Conservation (phyloP, 1,140 invertebrate genomes). For the Rhopalosiphum padi region DNA sequence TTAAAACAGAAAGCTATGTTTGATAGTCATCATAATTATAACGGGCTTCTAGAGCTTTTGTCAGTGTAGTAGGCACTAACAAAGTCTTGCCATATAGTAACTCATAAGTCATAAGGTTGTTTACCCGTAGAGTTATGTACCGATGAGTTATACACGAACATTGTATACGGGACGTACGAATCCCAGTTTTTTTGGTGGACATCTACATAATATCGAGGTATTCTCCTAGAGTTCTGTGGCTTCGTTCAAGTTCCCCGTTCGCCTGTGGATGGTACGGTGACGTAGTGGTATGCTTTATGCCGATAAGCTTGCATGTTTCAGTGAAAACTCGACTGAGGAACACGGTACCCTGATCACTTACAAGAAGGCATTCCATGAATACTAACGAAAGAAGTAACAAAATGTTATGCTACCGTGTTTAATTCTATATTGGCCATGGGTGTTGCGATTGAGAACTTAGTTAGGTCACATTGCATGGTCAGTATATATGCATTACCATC, state of each 20-base stretch:
- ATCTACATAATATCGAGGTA: conserved; percentile 57
- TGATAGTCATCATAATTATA: too few relatives aligned
- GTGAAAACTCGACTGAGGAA: not conserved
- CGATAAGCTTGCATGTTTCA: conserved; percentile 61
- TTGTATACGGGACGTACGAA: conserved; percentile 56
- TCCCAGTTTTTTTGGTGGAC: conserved; percentile 61
- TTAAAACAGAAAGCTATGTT: too few relatives aligned
- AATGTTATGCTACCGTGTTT: too few relatives aligned
- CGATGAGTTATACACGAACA: not conserved
- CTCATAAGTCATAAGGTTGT: too few relatives aligned
- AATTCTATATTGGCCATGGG: too few relatives aligned
- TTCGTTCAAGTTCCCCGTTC: conserved; percentile 60
- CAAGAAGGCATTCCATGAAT: conserved; percentile 53
- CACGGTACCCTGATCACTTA: not conserved
- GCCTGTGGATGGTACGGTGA: conserved; percentile 64
- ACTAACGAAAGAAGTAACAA: not conserved
- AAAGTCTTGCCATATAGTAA: too few relatives aligned
- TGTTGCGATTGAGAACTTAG: too few relatives aligned
- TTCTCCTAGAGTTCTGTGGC: conserved; percentile 37
- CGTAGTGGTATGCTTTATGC: conserved; percentile 59
- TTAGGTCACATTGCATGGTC: too few relatives aligned
- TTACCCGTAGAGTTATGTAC: too few relatives aligned
- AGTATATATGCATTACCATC: too few relatives aligned
- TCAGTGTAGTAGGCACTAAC: too few relatives aligned
- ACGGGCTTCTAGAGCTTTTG: too few relatives aligned